These are phyloP conservation scores for Galbula dea DNA, from an alignment of 2,113 vertebrate species.

Conservation along the genomic window DNA sequence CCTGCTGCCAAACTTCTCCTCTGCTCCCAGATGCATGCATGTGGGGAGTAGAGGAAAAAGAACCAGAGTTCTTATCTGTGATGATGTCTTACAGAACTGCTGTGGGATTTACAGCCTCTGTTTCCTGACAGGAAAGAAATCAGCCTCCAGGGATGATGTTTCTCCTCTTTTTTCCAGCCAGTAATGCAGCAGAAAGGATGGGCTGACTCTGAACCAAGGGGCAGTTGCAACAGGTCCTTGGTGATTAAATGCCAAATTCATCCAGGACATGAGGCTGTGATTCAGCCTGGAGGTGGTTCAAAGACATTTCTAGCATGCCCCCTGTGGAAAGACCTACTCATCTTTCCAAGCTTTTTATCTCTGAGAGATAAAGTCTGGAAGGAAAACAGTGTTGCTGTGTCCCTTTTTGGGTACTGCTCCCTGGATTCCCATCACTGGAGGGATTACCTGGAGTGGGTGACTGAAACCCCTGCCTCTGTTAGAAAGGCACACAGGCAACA, in stretches of 20 bases:
- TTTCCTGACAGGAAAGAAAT: neutral
- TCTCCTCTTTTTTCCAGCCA: neutral
- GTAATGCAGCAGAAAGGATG: neutral
- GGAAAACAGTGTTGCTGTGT: neutral
- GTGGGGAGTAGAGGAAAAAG: neutral
- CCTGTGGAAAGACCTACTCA: neutral
- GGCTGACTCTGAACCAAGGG: neutral
- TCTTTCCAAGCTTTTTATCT: neutral
- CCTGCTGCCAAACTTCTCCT: neutral
- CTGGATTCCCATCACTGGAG: neutral
- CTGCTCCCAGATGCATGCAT: neutral
- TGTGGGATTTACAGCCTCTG: neutral
- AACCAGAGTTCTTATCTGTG: neutral
- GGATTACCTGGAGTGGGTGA: neutral
- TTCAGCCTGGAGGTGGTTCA: conserved; percentile 12
- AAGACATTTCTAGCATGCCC: neutral
- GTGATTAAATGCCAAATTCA: conserved; percentile 26
- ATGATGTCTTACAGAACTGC: neutral
- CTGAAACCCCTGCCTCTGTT: neutral
- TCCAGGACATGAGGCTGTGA: conserved; percentile 3
- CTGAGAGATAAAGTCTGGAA: neutral
- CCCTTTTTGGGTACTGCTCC: neutral
- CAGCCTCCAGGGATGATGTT: neutral
- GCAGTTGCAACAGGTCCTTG: conserved; percentile 28
- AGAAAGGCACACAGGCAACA: neutral